A percentile compares a stretch with the other conserved stretches of the same genome.
These are phyloP conservation scores for Rhopalosiphum nymphaeae DNA, from an alignment of 2,888 invertebrate genomes.

Conservation along the genomic window DNA sequence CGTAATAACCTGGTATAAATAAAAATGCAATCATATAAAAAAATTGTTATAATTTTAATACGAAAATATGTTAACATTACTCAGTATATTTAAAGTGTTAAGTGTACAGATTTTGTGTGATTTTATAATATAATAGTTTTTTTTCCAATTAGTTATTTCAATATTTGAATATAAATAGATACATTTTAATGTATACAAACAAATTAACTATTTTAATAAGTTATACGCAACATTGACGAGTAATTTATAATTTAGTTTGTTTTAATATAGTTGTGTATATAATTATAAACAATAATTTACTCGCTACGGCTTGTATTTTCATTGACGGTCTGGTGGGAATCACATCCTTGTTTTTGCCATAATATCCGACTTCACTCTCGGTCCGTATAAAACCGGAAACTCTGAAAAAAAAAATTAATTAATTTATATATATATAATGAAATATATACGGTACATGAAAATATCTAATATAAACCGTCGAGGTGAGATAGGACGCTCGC, in stretches of 20 bases:
- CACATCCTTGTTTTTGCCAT: neutral
- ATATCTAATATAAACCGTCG: neutral
- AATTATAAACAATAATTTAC: neutral
- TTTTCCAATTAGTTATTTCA: neutral
- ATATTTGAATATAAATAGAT: constrained; percentile 2
- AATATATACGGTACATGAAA: neutral
- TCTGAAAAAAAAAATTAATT: neutral
- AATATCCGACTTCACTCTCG: neutral
- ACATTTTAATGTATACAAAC: constrained; percentile 14
- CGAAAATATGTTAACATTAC: constrained; percentile 54
- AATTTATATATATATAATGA: neutral
- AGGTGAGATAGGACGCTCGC: neutral
- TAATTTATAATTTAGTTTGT: neutral
- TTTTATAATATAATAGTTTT: constrained; percentile 6
- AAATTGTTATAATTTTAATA: constrained; percentile 44
- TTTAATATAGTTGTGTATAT: neutral
- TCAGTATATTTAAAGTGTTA: neutral
- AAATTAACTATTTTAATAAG: neutral
- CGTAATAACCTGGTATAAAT: neutral
- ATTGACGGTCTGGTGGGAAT: neutral
- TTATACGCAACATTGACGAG: neutral
- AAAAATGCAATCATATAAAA: neutral
- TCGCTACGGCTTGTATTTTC: neutral
- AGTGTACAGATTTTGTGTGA: constrained; percentile 15
- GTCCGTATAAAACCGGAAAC: neutral